These are phyloP conservation scores for Psix sp. DNA, from an alignment of 1,140 invertebrate genomes.

Conservation along the genomic window DNA sequence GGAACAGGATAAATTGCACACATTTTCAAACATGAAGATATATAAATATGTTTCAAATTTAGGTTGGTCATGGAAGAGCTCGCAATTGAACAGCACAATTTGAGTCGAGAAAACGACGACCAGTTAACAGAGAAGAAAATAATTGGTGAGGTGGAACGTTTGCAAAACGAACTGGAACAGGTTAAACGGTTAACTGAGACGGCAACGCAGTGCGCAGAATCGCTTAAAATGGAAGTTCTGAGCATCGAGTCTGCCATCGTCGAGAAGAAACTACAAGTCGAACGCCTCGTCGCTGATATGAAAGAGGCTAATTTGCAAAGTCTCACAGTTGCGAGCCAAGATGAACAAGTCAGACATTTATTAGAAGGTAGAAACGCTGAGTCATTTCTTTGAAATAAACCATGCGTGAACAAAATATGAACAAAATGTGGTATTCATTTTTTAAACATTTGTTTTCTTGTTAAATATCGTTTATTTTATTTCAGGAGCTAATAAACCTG, in stretches of 20 bases:
- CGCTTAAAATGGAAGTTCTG: conserved; percentile 86
- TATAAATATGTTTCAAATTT: conserved; percentile 20
- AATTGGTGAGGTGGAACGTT: conserved; percentile 86
- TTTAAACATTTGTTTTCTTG: not conserved
- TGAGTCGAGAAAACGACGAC: conserved; percentile 79
- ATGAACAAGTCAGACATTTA: conserved; percentile 88
- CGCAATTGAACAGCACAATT: conserved; percentile 78
- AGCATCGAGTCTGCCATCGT: conserved; percentile 87
- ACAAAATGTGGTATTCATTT: too few relatives aligned
- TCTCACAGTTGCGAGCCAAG: conserved; percentile 86
- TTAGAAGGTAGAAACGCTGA: conserved; percentile 80
- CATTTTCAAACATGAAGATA: too few relatives aligned
- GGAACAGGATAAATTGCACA: too few relatives aligned
- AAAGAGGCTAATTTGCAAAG: conserved; percentile 94
- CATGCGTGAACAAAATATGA: too few relatives aligned
- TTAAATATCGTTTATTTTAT: conserved; percentile 19
- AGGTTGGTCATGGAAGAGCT: conserved; percentile 82
- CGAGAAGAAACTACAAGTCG: conserved; percentile 91
- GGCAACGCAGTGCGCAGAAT: conserved; percentile 87
- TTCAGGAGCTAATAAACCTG: conserved; percentile 87
- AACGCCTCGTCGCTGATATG: conserved; percentile 90
- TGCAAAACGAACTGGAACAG: conserved; percentile 89
- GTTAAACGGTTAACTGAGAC: conserved; percentile 88
- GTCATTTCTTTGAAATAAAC: not conserved
- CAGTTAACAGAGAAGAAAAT: conserved; percentile 86